These are phyloP conservation scores for Cantharis rufa DNA, from an alignment of 2,888 invertebrate genomes.

Conservation along the genomic window DNA sequence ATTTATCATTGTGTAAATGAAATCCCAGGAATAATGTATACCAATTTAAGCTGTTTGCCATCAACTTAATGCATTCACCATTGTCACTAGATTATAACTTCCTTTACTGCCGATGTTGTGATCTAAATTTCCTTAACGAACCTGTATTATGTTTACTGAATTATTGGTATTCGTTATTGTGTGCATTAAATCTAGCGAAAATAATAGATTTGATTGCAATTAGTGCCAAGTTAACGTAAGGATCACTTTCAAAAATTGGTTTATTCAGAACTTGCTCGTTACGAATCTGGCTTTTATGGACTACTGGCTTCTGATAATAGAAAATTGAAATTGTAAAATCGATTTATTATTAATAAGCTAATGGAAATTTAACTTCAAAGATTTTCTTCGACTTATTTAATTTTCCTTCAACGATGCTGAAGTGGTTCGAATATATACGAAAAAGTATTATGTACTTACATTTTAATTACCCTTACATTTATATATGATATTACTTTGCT, in stretches of 20 bases:
- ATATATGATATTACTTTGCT: not conserved
- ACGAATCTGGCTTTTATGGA: not conserved
- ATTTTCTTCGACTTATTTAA: not conserved
- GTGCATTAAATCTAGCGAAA: not conserved
- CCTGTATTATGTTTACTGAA: not conserved
- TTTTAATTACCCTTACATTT: not conserved
- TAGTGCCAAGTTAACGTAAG: not conserved
- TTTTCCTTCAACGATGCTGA: not conserved
- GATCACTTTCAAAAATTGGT: not conserved
- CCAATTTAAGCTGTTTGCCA: slow-evolving; percentile 12
- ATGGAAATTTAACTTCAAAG: not conserved
- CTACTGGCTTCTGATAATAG: not conserved
- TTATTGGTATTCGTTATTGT: not conserved
- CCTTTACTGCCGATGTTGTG: not conserved
- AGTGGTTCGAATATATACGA: not conserved
- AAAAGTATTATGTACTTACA: too few relatives aligned
- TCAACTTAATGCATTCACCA: slow-evolving; percentile 18
- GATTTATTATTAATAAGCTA: not conserved
- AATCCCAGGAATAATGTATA: slow-evolving; percentile 20
- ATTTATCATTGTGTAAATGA: slow-evolving; percentile 19
- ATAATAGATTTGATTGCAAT: slow-evolving; percentile 1
- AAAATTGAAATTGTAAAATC: not conserved
- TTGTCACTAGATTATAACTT: slow-evolving; percentile 19
- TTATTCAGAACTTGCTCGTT: not conserved
- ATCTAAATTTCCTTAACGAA: not conserved